Base-by-base conservation (phyloP, 2,113 vertebrate genomes). In the Delphinapterus leucas region DNA sequence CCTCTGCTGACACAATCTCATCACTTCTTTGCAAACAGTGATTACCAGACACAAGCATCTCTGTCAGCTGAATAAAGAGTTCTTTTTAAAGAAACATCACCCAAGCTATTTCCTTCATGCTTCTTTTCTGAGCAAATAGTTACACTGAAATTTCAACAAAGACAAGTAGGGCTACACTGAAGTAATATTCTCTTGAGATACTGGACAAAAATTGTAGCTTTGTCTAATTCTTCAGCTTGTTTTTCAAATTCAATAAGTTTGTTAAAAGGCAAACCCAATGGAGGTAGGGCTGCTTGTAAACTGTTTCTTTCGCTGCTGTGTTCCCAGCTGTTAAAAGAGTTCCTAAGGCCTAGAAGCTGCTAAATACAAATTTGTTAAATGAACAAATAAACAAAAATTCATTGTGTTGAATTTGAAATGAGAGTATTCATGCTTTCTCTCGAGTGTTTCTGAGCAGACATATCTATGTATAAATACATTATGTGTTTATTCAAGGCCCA, bases 11-110 rank as follows among this genome's bases (percentile, higher is more conserved):
- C 97, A 97, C 47, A 47, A n/a, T 81, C 83, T 76, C 70, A 36
- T 94, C 92, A 33, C 44, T 49, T 90, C 85, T 86, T 53, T 65
- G 28, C 26, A 96, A 95, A 97, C 55, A 70, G 73, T 90, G 93
- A 96, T 90, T 94, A 79, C 58, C 53, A 95, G 68, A 82, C 68
- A 89, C 79, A 90, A 38, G 70, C 58, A 67, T 74, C 89, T 88
- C 85, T 96, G 95, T 84, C 93, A 88, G 38, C n/a, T 77, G 93
- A 63, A 80, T 81, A 33, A 58, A 36, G 65, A 77, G 47, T 89
- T 93, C 17, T 74, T 91, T 92, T 70, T 25, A 93, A 95, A 88
- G 60, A 95, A 73, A 74, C 23, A 61, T 49, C 70, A 61, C 74
- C 47, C 44, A 68, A 85, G 55, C 47, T 86, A 31, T 33, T 81